Conservation (phyloP, 2,888 invertebrate genomes). For the Cylindroiulus punctatus region DNA sequence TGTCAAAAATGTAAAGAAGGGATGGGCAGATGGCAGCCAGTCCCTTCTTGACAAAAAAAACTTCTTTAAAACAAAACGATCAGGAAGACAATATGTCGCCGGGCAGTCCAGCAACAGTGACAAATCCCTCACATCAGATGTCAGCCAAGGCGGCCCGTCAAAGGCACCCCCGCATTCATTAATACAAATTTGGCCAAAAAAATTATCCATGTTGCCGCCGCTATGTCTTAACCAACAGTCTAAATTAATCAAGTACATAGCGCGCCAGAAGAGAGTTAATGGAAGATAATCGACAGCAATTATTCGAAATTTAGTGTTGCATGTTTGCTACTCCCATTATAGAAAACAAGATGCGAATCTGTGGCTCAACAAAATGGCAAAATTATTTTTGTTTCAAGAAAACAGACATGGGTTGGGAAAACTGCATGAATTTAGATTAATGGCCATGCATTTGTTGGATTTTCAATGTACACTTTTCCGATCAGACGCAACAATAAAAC, state of each 20-base stretch:
- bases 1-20: neutral
- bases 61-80: neutral
- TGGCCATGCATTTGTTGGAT: no score
- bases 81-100: constrained; percentile 4
- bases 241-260: constrained; percentile 6
- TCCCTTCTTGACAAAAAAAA: neutral
- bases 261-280: neutral
- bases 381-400: no score
- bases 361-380: neutral
- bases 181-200: constrained; percentile 5
- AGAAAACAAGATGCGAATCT: constrained; percentile 10
- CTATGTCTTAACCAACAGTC: neutral
- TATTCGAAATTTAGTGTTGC: neutral
- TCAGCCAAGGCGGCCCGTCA: neutral
- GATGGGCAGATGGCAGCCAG: neutral
- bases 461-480: no score
- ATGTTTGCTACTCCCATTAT: neutral
- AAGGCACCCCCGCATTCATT: constrained; percentile 45
- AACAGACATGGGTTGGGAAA: no score
- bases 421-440: no score
- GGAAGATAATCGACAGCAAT: constrained; percentile 27
- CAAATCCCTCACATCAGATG: neutral
- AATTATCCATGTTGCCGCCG: neutral
- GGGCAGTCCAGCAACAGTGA: neutral
- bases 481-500: no score